Conservation (phyloP, 2,888 invertebrate genomes). For the Sphecodes monilicornis region DNA sequence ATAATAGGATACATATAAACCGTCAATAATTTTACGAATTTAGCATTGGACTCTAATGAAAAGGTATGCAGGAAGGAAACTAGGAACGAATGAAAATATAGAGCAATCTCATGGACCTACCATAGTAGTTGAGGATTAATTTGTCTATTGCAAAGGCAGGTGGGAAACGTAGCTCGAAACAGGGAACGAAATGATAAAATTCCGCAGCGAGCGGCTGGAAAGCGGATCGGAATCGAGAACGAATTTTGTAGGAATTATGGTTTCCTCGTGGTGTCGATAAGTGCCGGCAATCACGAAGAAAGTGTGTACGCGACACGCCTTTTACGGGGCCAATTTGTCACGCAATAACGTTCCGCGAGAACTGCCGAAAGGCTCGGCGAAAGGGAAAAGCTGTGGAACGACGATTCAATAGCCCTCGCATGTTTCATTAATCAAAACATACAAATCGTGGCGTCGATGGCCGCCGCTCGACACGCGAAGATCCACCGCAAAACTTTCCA, state of each 20-base stretch:
- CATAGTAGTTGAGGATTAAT: background rate
- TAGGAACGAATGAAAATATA: background rate
- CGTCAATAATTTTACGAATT: too few species aligned
- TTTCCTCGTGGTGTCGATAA: background rate
- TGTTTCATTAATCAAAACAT: slow-evolving; percentile 44
- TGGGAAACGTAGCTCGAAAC: background rate
- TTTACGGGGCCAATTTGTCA: slow-evolving; percentile 11
- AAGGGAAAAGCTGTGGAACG: background rate
- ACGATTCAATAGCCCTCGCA: slow-evolving; percentile 26
- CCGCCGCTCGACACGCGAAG: slow-evolving; percentile 34
- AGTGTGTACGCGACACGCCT: slow-evolving; percentile 1
- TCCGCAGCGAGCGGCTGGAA: slow-evolving; percentile 23
- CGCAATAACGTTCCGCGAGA: background rate
- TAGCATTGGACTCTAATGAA: too few species aligned
- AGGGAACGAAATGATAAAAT: background rate
- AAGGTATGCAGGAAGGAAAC: too few species aligned
- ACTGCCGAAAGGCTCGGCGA: background rate
- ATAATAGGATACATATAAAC: too few species aligned
- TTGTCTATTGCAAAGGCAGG: background rate
- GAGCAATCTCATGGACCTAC: background rate
- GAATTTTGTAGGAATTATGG: background rate
- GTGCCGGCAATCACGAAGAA: slow-evolving; percentile 10
- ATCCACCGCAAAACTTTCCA: slow-evolving; percentile 33
- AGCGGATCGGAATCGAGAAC: slow-evolving; percentile 37
- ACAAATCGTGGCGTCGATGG: slow-evolving; percentile 30